Conservation (phyloP, 2,888 invertebrate species). For the Noctua fimbriata region DNA sequence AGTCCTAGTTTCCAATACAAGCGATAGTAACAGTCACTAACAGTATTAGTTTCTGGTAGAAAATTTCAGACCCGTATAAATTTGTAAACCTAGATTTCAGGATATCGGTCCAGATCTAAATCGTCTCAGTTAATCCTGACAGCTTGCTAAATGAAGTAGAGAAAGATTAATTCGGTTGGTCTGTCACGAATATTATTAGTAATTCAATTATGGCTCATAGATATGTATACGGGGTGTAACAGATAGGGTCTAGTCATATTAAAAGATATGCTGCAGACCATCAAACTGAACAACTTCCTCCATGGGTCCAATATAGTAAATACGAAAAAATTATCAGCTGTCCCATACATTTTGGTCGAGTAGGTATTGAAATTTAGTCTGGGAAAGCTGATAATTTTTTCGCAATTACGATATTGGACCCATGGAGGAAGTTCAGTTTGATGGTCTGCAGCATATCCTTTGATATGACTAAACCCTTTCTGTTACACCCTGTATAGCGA, state of each 20-base stretch:
- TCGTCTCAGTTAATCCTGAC: neutral
- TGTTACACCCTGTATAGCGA: neutral
- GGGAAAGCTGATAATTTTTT: no score
- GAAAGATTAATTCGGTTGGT: slow-evolving; percentile 41
- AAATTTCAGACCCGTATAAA: neutral
- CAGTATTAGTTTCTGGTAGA: neutral
- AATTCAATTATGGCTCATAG: slow-evolving; percentile 44
- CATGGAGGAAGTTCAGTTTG: no score
- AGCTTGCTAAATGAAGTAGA: slow-evolving; percentile 31
- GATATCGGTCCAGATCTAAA: neutral
- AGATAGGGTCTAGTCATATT: no score
- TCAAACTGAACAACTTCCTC: no score
- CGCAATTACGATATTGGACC: no score
- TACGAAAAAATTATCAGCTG: no score
- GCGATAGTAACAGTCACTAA: neutral
- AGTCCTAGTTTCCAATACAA: slow-evolving; percentile 2
- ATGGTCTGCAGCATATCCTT: no score
- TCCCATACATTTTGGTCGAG: no score
- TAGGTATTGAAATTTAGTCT: no score
- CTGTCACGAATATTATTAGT: slow-evolving; percentile 28
- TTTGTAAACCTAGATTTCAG: neutral
- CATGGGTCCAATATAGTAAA: no score
- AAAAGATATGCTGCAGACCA: no score
- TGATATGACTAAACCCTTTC: no score
- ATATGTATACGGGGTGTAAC: neutral